Evolutionary conservation across 2,797 vertebrate species (phyloP).

Genomic region (Enteromius fasciolatus): DNA sequence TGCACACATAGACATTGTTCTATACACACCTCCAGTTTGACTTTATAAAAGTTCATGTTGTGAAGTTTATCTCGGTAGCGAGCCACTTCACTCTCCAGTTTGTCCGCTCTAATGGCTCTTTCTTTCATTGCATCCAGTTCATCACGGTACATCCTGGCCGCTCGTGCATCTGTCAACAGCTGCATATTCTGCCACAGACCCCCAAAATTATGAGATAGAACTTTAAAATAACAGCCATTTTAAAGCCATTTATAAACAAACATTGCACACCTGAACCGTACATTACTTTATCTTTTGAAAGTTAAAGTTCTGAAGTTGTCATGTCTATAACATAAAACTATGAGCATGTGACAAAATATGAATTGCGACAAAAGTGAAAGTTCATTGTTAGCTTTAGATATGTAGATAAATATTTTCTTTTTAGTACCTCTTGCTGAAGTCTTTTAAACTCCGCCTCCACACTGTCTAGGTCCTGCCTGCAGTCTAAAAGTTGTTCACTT

Average conservation of each 20-base stretch:
- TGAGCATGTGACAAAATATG: neutral
- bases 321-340: neutral
- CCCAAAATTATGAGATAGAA: neutral
- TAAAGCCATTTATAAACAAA: neutral
- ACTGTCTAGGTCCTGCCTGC: slow-evolving; percentile 92
- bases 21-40: slow-evolving; percentile 88
- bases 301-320: neutral
- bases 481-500: slow-evolving; percentile 95
- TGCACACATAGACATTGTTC: neutral
- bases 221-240: neutral
- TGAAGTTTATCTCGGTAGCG: slow-evolving; percentile 94
- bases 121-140: slow-evolving; percentile 94
- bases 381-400: neutral
- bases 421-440: slow-evolving; percentile 90
- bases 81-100: slow-evolving; percentile 94
- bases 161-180: slow-evolving; percentile 92
- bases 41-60: slow-evolving; percentile 97
- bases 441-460: slow-evolving; percentile 91
- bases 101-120: slow-evolving; percentile 94
- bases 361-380: neutral
- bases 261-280: neutral
- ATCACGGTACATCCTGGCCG: slow-evolving; percentile 92
- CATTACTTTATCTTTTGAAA: neutral
- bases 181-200: slow-evolving; percentile 84
- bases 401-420: neutral